Evolutionary conservation across 2,888 invertebrate genomes (phyloP), one percentile per base, ranked within the genome.

Genomic region (Napeogenes inachia): DNA sequence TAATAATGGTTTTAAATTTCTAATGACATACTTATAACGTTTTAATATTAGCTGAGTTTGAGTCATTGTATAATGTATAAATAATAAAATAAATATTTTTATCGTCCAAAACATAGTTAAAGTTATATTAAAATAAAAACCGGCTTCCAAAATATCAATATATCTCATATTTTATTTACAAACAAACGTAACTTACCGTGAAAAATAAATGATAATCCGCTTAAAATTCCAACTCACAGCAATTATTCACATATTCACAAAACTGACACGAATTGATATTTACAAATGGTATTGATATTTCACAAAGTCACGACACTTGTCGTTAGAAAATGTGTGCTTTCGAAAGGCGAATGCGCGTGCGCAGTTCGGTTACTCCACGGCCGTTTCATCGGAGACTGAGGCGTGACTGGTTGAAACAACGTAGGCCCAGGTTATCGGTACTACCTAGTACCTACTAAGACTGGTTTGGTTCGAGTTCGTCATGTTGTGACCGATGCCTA

Each of bases 351-450:
- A 21, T 76, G 79, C 75, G 82, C 79, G 74, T 73, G 76, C 73
- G 76, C 77, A 67, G 67, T 65, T 69, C 77, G 81, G 62, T 73
- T 75, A 75, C 71, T 69, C 78, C 72, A 68, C 68, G 58, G 75
- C 71, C 82, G 83, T 71, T 75, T 75, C 70, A 72, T 72, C 77
- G 79, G 80, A 76, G 88, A 82, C 84, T 87, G 85, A 82, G 82
- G 79, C 75, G 75, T 71, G 74, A 73, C 71, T 72, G 69, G 72
- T 21, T 21, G 21, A 21, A 21, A 21, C 21, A 21, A 21, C 21
- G 21, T 21, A 21, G 21, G 21, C 21, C 21, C 21, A 21, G 73
- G 71, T 71, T 71, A 73, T 72, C 69, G 70, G 64, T 64, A 57
- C 58, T 59, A 68, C 69, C 21, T 21, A 21, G 21, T 21, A 21